Evolutionary conservation across 2,113 vertebrate species (phyloP), one percentile per base, ranked within the genome.

Genomic region (Bos javanicus): DNA sequence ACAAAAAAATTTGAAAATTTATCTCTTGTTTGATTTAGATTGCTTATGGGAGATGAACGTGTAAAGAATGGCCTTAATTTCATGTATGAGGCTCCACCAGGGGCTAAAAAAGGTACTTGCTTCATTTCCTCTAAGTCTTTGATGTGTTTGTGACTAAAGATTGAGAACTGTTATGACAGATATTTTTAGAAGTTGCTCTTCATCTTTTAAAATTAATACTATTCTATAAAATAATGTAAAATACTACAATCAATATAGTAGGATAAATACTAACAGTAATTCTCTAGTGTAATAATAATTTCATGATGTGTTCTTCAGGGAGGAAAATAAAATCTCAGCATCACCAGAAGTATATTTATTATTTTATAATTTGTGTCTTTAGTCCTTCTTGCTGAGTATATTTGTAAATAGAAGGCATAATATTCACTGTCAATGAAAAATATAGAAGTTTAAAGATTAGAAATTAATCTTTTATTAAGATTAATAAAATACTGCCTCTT

Each of bases 61-160:
- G 99, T 99, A 94, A 99, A 99, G 98, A 99, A 99, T 98, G 99
- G 99, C 86, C 99, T 99, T 90, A 99, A 99, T 98, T 99, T 99
- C 97, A 99, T 99, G 99, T 99, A 99, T 67, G 99, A 99, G 96
- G 99, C 99, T 96, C 99, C 99, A 98, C 99, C 99, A 78, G 99
- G 99, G 98, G 99, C 99, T 98, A 99, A 99, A 93, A 99, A 99
- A 99, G 99, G 99, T 99, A 99, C 36, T 95, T 59, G 9, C 5
- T 0, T 64, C 2, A 48, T 97, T 98, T 52, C 25, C 54, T 93
- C 54, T 82, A 46, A 64, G 25, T 50, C 56, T 94, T 88, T 78
- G 80, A 80, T 93, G 9, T 71, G 39, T 78, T 64, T 96, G 26
- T 56, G 52, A 39, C 21, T 94, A 88, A 90, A 91, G 50, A 64